Evolutionary conservation across 2,888 invertebrate species (phyloP).

Genomic region (Sinhomidia bicolor): DNA sequence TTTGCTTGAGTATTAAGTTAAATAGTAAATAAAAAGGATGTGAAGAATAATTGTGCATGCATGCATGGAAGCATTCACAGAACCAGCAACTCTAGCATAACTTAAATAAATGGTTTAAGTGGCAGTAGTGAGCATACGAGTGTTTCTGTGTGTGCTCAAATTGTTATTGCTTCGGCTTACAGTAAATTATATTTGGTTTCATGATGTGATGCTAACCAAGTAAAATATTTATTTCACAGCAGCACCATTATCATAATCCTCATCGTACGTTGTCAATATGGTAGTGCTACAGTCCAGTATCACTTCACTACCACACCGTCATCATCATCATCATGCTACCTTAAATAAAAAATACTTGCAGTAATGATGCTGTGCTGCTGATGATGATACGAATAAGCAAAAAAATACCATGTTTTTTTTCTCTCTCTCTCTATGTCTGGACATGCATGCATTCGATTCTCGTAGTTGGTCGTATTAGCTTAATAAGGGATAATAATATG

Average conservation of each 20-base stretch:
- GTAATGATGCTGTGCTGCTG: too few relatives aligned
- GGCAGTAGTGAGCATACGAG: slow-evolving; percentile 16
- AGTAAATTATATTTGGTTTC: slow-evolving; percentile 60
- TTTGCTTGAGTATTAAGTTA: slow-evolving; percentile 53
- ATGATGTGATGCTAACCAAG: slow-evolving; percentile 54
- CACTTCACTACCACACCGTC: not conserved
- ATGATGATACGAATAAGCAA: slow-evolving; percentile 9
- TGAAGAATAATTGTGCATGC: slow-evolving; percentile 50
- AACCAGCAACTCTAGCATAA: slow-evolving; percentile 16
- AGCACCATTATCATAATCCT: slow-evolving; percentile 31
- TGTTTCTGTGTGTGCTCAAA: slow-evolving; percentile 35
- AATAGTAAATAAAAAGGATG: slow-evolving; percentile 61
- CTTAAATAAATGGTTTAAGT: slow-evolving; percentile 1
- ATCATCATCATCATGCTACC: not conserved
- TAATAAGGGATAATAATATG: slow-evolving; percentile 62
- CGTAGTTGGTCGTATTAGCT: slow-evolving; percentile 32
- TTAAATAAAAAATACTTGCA: slow-evolving; percentile 15
- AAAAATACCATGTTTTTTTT: slow-evolving; percentile 1
- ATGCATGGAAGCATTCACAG: slow-evolving; percentile 44
- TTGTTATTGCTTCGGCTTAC: slow-evolving; percentile 47
- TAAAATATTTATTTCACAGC: slow-evolving; percentile 55
- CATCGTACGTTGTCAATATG: not conserved
- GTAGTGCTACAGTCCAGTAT: not conserved
- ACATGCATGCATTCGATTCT: slow-evolving; percentile 20
- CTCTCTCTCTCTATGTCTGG: not conserved